Conservation (phyloP, 2,888 invertebrate species). For the Drosophila mayaguana region DNA sequence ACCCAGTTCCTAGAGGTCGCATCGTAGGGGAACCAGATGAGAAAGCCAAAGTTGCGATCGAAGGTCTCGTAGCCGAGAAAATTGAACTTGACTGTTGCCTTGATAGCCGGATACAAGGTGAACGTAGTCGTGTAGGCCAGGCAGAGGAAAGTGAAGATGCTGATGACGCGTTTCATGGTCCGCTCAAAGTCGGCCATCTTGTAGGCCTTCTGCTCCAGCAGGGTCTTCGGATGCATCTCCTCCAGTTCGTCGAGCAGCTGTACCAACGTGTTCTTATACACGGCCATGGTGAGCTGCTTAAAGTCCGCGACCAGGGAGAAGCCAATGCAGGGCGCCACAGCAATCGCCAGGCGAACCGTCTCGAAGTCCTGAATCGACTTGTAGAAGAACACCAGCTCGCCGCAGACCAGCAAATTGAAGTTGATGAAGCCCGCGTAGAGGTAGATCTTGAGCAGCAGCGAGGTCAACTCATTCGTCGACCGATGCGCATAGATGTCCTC, state of each 20-base stretch:
- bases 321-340: constrained; percentile 81
- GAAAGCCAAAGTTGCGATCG: constrained; percentile 74
- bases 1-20: constrained; percentile 53
- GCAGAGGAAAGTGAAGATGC: constrained; percentile 73
- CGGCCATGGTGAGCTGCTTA: constrained; percentile 73
- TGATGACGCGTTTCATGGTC: constrained; percentile 71
- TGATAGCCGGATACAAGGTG: constrained; percentile 72
- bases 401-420: constrained; percentile 70
- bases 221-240: constrained; percentile 74
- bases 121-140: constrained; percentile 74
- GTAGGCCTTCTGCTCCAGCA: constrained; percentile 54
- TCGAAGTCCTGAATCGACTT: constrained; percentile 66
- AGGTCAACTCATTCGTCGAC: constrained; percentile 39
- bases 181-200: constrained; percentile 52
- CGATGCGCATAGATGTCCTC: constrained; percentile 75
- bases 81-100: constrained; percentile 66
- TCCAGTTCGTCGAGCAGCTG: constrained; percentile 75
- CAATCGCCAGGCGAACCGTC: constrained; percentile 74
- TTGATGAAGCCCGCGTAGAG: constrained; percentile 71
- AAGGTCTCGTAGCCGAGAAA: constrained; percentile 68
- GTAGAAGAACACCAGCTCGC: constrained; percentile 74
- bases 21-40: constrained; percentile 81
- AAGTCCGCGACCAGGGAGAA: constrained; percentile 76
- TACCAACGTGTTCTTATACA: constrained; percentile 56
- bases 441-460: constrained; percentile 55